These are phyloP conservation scores for Notothenia rossii DNA, from an alignment of 2,113 vertebrate genomes.

Conservation along the genomic window DNA sequence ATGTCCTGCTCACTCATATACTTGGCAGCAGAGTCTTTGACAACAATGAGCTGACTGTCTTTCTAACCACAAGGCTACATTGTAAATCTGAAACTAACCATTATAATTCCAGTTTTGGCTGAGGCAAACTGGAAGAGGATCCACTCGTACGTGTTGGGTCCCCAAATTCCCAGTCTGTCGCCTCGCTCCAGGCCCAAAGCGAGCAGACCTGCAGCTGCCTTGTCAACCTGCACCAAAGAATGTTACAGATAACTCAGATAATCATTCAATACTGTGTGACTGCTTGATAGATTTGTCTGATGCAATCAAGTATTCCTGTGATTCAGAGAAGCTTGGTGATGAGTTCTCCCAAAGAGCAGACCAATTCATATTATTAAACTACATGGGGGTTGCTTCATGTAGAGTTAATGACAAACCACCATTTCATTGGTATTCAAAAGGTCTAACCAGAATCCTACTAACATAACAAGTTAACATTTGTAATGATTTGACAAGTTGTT, in stretches of 20 bases:
- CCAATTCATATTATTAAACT: neutral
- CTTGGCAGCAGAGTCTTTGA: neutral
- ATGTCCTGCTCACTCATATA: slow-evolving; percentile 4
- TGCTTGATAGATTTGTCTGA: neutral
- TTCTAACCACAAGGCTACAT: neutral
- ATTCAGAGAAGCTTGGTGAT: neutral
- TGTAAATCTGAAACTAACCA: slow-evolving; percentile 83
- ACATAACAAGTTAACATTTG: neutral
- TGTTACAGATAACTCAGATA: neutral
- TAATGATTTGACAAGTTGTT: no score
- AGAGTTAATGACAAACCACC: neutral
- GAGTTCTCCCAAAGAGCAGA: neutral
- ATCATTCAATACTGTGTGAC: neutral
- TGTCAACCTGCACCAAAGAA: slow-evolving; percentile 85
- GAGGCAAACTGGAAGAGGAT: slow-evolving; percentile 92
- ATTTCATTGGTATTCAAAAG: neutral
- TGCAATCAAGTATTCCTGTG: neutral
- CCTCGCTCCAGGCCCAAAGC: slow-evolving; percentile 90
- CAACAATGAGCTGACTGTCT: neutral
- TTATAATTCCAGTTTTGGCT: slow-evolving; percentile 92
- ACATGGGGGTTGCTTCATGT: neutral
- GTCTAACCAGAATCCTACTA: neutral
- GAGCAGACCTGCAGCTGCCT: slow-evolving; percentile 89
- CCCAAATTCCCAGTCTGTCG: slow-evolving; percentile 93
- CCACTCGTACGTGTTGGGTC: slow-evolving; percentile 94